These are phyloP conservation scores for Dryocosmus kuriphilus DNA, from an alignment of 2,888 invertebrate species.

Conservation along the genomic window DNA sequence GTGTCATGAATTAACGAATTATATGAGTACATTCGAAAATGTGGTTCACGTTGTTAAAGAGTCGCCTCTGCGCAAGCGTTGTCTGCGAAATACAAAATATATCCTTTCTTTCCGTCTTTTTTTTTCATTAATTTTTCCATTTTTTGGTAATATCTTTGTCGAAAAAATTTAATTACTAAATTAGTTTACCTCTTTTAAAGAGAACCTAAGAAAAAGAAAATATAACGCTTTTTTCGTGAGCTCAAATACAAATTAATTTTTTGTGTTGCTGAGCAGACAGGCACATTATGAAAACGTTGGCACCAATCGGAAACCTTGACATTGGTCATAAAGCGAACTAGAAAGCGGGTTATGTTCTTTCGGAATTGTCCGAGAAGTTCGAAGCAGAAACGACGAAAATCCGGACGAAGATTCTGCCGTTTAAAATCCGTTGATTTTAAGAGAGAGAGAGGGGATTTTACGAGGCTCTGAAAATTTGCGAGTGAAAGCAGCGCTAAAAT, in stretches of 20 bases:
- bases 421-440: background rate
- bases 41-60: slow-evolving; percentile 30
- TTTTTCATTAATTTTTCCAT: background rate
- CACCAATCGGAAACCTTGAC: slow-evolving; percentile 12
- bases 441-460: background rate
- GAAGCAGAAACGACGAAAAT: background rate
- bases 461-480: background rate
- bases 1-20: slow-evolving; percentile 26
- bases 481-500: slow-evolving; percentile 6
- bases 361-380: background rate
- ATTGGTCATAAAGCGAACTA: background rate
- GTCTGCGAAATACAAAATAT: slow-evolving; percentile 33
- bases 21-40: slow-evolving; percentile 17
- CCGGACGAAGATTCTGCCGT: background rate
- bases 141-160: slow-evolving; percentile 11
- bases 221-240: slow-evolving; percentile 9
- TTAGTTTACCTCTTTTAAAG: slow-evolving; percentile 35
- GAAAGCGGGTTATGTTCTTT: slow-evolving; percentile 1
- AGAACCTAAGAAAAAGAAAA: slow-evolving; percentile 30
- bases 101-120: slow-evolving; percentile 16
- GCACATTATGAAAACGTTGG: slow-evolving; percentile 54
- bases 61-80: slow-evolving; percentile 8
- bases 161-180: slow-evolving; percentile 10
- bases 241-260: slow-evolving; percentile 36
- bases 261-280: slow-evolving; percentile 47